phyloP scores from a whole-genome alignment of 2,797 vertebrate species.

The Halcyon smyrnensis region DNA sequence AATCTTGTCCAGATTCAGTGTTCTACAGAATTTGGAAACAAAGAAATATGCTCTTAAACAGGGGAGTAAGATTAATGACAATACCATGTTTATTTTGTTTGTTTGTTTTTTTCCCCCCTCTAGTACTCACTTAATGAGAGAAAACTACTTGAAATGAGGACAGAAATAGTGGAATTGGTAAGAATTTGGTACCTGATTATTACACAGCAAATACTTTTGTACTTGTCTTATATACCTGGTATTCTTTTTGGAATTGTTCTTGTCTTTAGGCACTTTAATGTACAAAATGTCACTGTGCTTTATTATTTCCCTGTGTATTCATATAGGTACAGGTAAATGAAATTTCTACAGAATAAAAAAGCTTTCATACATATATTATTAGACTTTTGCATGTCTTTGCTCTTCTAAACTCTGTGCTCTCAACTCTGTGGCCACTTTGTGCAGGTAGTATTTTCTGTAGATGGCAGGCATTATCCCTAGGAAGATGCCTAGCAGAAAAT shows the following conservation, averaged over 20 bases:
- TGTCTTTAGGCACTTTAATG: neutral
- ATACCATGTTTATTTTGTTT: neutral
- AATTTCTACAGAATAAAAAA: neutral
- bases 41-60: neutral
- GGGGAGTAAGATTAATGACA: neutral
- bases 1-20: neutral
- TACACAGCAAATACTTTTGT: neutral
- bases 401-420: too few species aligned
- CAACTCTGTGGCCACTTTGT: neutral
- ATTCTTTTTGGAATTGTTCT: neutral
- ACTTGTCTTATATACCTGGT: neutral
- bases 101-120: neutral
- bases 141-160: constrained; percentile 87
- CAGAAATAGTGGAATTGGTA: constrained; percentile 93
- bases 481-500: neutral
- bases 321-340: neutral
- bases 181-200: constrained; percentile 50
- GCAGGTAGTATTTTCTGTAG: neutral
- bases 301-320: neutral
- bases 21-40: neutral
- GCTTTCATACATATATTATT: neutral
- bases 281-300: neutral
- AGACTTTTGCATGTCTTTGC: neutral
- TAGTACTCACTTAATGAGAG: constrained; percentile 90
- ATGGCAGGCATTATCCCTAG: neutral